Percentiles rank a stretch among this genome's conserved stretches.
Conservation (phyloP, 2,113 vertebrate species). For the Synchiropus splendidus region DNA sequence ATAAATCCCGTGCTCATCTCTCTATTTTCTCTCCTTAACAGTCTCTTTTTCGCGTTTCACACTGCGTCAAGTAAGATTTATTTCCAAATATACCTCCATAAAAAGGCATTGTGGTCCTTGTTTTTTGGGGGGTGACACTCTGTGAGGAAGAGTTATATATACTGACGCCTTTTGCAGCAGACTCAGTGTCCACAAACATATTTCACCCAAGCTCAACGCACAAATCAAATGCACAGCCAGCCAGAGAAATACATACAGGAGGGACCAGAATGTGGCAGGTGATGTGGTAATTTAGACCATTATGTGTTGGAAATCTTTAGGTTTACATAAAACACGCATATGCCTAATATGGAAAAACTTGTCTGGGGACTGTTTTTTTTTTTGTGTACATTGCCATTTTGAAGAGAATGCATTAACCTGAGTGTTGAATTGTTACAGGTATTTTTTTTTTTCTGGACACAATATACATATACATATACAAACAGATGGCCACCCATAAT, state of each 20-base stretch:
- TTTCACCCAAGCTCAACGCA: constrained; percentile 59
- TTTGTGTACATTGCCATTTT: no score
- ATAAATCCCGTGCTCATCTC: constrained; percentile 57
- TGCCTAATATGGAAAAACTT: no score
- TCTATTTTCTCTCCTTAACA: constrained; percentile 25
- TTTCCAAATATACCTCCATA: constrained; percentile 66
- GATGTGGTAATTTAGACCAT: not conserved
- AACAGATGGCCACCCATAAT: no score
- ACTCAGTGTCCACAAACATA: constrained; percentile 48
- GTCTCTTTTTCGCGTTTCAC: constrained; percentile 54
- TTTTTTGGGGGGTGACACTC: constrained; percentile 64
- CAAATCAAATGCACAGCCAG: constrained; percentile 53
- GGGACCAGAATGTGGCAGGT: not conserved
- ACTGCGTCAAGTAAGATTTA: constrained; percentile 69
- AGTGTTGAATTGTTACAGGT: no score
- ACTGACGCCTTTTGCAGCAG: constrained; percentile 55
- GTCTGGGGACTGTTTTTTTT: no score
- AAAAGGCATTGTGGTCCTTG: constrained; percentile 63
- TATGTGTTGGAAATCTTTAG: no score
- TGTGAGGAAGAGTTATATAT: constrained; percentile 72
- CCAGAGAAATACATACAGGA: constrained; percentile 34
- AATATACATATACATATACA: no score
- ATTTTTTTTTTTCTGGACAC: no score
- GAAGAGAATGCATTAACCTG: no score
- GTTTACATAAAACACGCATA: no score